Percentiles rank a stretch among this genome's conserved stretches.
Conservation (phyloP, 1,140 invertebrate species). For the Pseudomyrmex pallidus region DNA sequence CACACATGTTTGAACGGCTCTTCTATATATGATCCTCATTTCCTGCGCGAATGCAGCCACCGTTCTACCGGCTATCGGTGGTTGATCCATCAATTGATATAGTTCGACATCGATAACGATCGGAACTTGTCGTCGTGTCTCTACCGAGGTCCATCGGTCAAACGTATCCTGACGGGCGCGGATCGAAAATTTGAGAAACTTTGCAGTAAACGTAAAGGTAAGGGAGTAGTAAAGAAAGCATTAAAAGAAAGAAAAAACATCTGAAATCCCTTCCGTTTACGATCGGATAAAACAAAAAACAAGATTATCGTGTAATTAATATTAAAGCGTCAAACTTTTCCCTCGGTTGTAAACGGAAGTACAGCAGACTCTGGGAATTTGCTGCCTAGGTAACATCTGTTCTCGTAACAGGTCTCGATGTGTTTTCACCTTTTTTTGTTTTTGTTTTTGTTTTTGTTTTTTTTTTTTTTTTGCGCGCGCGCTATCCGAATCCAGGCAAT, state of each 20-base stretch:
- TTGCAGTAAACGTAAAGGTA: constrained; percentile 28
- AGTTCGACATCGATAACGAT: constrained; percentile 52
- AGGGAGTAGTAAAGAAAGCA: constrained; percentile 20
- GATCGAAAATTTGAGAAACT: constrained; percentile 43
- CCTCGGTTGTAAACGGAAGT: constrained; percentile 42
- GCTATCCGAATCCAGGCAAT: constrained; percentile 61
- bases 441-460: neutral
- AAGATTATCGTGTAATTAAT: no score
- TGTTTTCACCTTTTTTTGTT: constrained; percentile 51
- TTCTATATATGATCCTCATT: constrained; percentile 31
- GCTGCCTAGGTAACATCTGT: constrained; percentile 71
- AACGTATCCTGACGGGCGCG: constrained; percentile 42
- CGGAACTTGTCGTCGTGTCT: constrained; percentile 44
- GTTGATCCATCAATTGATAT: constrained; percentile 43
- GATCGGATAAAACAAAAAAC: neutral
- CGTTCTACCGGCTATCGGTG: constrained; percentile 39
- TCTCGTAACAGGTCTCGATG: constrained; percentile 50
- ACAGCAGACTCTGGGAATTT: constrained; percentile 66
- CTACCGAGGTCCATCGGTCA: constrained; percentile 26
- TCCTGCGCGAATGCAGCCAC: constrained; percentile 1
- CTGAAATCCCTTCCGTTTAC: no score
- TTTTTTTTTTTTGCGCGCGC: constrained; percentile 38
- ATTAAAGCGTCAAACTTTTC: constrained; percentile 66
- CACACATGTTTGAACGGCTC: constrained; percentile 9
- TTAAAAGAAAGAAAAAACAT: no score